Evolutionary conservation across 2,113 vertebrate genomes (phyloP), one percentile per base, ranked within the genome.

Genomic region (Cromileptes altivelis): DNA sequence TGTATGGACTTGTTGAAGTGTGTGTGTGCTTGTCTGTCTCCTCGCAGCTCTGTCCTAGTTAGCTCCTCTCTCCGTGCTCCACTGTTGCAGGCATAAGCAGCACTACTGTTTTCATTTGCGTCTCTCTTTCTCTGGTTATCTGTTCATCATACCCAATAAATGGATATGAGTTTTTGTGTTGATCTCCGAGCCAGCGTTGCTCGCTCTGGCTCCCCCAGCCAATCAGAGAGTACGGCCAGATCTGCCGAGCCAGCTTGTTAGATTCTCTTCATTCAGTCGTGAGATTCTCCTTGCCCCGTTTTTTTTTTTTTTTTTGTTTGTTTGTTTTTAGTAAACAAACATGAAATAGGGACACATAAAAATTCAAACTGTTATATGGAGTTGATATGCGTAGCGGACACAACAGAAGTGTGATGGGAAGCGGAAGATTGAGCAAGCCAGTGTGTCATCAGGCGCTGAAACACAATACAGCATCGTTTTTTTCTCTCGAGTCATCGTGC

Each of bases 291-390:
- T 56, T 78, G 61, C 72, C 42, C 69, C 10, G 13, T 21, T 81
- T 76, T 57, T 27, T 80, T 68, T 27, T 37, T 75, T 30, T 3
- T 64, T 69, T 53, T 84, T n/a, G n/a, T n/a, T n/a, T n/a, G n/a
- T n/a, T 70, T 23, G 47, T 71, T 77, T 86, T 61, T 37, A 65
- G 70, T 58, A 65, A 85, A 82, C 80, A 85, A 82, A 88, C 49
- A 86, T 74, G 70, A 78, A 87, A 86, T 50, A 64, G 33, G 58
- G 78, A 85, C 25, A 71, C 80, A 76, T 64, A 56, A 7, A 53
- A 68, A 74, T 21, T 69, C 21, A 58, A 75, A 27, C 56, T 42
- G 27, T 45, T 65, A 47, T 55, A 33, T 60, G 33, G 25, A 58
- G 50, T 87, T 81, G 52, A 84, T 70, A 64, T 79, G 60, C 17